Evolutionary conservation across 2,888 invertebrate species (phyloP), one percentile per base, ranked within the genome.

Genomic region (Hyles lineata): DNA sequence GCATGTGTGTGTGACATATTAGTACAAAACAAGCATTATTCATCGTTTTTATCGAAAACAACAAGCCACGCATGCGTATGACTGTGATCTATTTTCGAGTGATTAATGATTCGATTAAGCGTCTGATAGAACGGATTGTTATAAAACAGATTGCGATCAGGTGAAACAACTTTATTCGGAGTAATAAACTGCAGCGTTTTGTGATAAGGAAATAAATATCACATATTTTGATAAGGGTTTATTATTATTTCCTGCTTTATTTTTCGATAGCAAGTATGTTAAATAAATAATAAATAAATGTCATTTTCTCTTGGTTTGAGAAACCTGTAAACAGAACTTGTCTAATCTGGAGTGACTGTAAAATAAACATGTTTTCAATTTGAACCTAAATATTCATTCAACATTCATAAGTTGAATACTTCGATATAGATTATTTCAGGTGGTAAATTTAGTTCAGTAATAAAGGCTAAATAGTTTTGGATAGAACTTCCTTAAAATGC

Each of bases 91-190:
- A 29, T 61, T 32, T 61, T 5, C 29, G 5, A 61, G 15, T 61
- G 29, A 61, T 61, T 61, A 61, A 61, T 61, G 61, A 7, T 7
- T 19, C 25, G 61, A 61, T 61, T 15, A 7, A 60, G 6, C 21
- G 61, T 29, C 61, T 15, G 25, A 61, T 61, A 7, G 0, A 29
- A 17, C 25, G 25, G 60, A 29, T 61, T 17, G 2, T 29, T 17
- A 29, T 29, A 19, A 61, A 61, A 29, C 29, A 29, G 19, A 55
- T n/a, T 55, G 11, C 11, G n/a, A 55, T 55, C 55, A 60, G 60
- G 60, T 60, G 60, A 60, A 25, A 23, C 60, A 60, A 60, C 25
- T 60, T 15, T 60, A 25, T 60, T 60, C 25, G 25, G 60, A 25
- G 15, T 55, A 55, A 55, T 55, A 55, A 55, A 55, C 15, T 55